Base-by-base conservation (phyloP, 1,140 invertebrate species). In the Lordiphosa mommai region DNA sequence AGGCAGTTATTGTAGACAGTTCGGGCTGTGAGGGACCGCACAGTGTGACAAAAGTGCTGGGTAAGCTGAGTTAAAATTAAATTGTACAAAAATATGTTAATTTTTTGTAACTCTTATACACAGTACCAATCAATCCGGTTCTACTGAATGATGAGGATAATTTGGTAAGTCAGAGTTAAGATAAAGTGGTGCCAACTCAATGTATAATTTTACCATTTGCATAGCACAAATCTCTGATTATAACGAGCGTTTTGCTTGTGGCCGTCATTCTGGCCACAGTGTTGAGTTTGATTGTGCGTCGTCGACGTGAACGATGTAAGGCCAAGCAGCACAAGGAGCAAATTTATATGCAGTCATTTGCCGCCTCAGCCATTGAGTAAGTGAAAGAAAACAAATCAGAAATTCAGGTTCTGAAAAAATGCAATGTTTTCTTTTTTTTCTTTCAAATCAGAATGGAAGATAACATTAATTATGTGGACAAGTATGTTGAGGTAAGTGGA, bases 391-490 rank as follows among this genome's bases (percentile, higher is more conserved):
- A 7, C 16, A 17, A 9, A 2, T 38, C 0, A 1, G 6, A 9
- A 1, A 12, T 8, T 32, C n/a, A n/a, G n/a, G 27, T n/a, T 3
- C 5, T 30, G 20, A 5, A 20, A 0, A 3, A 20, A 6, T 5
- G 9, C 7, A 1, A 7, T 8, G 3, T 16, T 4, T 14, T 1
- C n/a, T 36, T 0, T 16, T 20, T 16, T 0, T 7, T 8, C 14
- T 34, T 27, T 2, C 4, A 7, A 13, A 5, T 7, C 20, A 88
- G 86, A 38, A 88, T 88, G 86, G 82, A 88, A 20, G 86, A 88
- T 12, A 88, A 88, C 20, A 61, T 88, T 3, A 88, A 88, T 29
- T 88, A 88, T 40, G 82, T 88, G 16, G 85, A 87, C 47, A 86
- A 88, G 13, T 82, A 88, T 48, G 64, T 87, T 4, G 74, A 87